Evolutionary conservation across 2,113 vertebrate species (phyloP).

Genomic region (Oreochromis aureus): DNA sequence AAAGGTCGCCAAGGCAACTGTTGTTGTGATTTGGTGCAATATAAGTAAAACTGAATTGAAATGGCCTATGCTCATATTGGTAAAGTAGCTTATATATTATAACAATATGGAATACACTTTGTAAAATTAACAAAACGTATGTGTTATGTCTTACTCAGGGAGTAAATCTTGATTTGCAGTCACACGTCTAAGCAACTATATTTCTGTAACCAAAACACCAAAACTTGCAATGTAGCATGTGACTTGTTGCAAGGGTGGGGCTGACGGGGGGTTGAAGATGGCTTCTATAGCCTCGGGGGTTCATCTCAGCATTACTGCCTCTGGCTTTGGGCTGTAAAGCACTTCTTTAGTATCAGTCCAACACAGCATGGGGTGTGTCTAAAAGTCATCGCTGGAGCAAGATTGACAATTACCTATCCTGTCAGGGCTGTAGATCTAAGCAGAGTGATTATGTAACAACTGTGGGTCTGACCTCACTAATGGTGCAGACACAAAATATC

Average conservation of each 20-base stretch:
- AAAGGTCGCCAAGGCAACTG: background rate
- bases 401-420: constrained; percentile 54
- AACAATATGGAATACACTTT: background rate
- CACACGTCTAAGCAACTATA: background rate
- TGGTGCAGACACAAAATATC: constrained; percentile 10
- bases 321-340: constrained; percentile 43
- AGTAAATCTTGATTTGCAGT: background rate
- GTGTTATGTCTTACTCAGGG: background rate
- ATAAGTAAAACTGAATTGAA: background rate
- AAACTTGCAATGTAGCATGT: background rate
- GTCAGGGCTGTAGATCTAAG: constrained; percentile 40
- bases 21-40: background rate
- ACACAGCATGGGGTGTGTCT: constrained; percentile 17
- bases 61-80: background rate
- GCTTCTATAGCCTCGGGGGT: background rate
- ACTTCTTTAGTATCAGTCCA: background rate
- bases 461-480: constrained; percentile 21
- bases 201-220: background rate
- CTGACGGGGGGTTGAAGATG: background rate
- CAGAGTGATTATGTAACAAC: constrained; percentile 52
- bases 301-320: background rate
- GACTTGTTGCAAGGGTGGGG: background rate
- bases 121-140: background rate
- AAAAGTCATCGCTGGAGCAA: constrained; percentile 28
- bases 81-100: background rate